A percentile compares a stretch with the other conserved stretches of the same genome.
Conservation (phyloP, 2,797 vertebrate genomes). For the Myotis pilosus region DNA sequence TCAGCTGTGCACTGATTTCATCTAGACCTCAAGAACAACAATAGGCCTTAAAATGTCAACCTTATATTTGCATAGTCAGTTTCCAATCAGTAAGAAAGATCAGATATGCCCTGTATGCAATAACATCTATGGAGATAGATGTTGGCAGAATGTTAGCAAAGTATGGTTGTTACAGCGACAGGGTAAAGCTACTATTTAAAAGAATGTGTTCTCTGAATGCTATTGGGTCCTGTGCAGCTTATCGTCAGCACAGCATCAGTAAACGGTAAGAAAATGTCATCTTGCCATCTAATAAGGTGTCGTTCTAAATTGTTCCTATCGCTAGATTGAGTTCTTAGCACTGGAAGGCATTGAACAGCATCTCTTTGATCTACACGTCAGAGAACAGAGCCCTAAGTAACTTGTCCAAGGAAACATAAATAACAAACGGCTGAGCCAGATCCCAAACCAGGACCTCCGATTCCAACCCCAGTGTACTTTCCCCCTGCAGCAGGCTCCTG, state of each 20-base stretch:
- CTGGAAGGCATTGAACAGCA: neutral
- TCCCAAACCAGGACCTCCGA: neutral
- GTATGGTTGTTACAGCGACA: neutral
- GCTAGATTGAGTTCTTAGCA: neutral
- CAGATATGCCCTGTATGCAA: neutral
- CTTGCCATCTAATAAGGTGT: neutral
- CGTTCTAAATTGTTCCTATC: neutral
- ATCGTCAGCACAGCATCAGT: neutral
- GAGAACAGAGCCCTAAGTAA: neutral
- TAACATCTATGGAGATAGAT: neutral
- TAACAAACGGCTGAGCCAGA: slow-evolving; percentile 39
- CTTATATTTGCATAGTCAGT: slow-evolving; percentile 27
- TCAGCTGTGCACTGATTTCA: slow-evolving; percentile 21
- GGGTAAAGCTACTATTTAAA: neutral
- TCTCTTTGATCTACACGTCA: neutral
- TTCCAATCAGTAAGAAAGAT: slow-evolving; percentile 32
- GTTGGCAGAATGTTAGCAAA: neutral
- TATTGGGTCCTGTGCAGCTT: neutral
- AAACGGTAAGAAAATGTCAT: slow-evolving; percentile 25
- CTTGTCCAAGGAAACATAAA: slow-evolving; percentile 35
- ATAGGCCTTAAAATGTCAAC: slow-evolving; percentile 44
- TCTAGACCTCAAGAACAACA: slow-evolving; percentile 47
- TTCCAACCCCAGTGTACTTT: neutral
- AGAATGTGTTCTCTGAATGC: neutral
- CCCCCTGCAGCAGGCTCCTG: neutral